These are phyloP conservation scores for Moxostoma hubbsi DNA, from an alignment of 2,797 vertebrate species.

Conservation along the genomic window DNA sequence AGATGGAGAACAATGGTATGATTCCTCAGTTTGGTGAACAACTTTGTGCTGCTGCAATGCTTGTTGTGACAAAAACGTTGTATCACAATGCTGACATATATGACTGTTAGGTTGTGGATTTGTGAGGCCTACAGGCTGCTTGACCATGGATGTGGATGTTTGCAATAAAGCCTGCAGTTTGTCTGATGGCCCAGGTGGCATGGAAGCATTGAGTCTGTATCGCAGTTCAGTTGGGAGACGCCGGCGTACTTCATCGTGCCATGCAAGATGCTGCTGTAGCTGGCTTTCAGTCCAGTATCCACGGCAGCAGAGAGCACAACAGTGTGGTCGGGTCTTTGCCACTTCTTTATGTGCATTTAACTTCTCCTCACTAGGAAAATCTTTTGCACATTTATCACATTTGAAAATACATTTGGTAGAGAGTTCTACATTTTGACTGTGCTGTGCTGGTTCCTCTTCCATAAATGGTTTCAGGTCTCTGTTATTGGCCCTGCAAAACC, in stretches of 20 bases:
- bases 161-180: slow-evolving; percentile 45
- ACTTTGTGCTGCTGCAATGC: slow-evolving; percentile 69
- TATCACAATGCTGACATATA: slow-evolving; percentile 73
- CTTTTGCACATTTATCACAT: slow-evolving; percentile 81
- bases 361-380: slow-evolving; percentile 76
- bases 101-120: slow-evolving; percentile 63
- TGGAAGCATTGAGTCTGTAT: slow-evolving; percentile 72
- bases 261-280: slow-evolving; percentile 80
- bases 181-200: slow-evolving; percentile 55
- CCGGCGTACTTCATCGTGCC: slow-evolving; percentile 81
- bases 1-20: slow-evolving; percentile 73
- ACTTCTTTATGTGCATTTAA: slow-evolving; percentile 71
- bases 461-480: slow-evolving; percentile 3
- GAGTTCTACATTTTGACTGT: slow-evolving; percentile 54
- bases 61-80: slow-evolving; percentile 71
- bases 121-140: slow-evolving; percentile 15
- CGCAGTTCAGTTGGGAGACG: slow-evolving; percentile 80
- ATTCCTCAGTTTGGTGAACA: slow-evolving; percentile 63
- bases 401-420: slow-evolving; percentile 76
- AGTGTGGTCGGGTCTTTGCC: slow-evolving; percentile 72
- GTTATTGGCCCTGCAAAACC: slow-evolving; percentile 50
- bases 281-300: slow-evolving; percentile 80
- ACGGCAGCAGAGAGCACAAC: slow-evolving; percentile 80
- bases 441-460: slow-evolving; percentile 48
- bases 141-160: slow-evolving; percentile 28